These are phyloP conservation scores for Lasioglossum oenotherae DNA, from an alignment of 2,888 invertebrate species.

Conservation along the genomic window DNA sequence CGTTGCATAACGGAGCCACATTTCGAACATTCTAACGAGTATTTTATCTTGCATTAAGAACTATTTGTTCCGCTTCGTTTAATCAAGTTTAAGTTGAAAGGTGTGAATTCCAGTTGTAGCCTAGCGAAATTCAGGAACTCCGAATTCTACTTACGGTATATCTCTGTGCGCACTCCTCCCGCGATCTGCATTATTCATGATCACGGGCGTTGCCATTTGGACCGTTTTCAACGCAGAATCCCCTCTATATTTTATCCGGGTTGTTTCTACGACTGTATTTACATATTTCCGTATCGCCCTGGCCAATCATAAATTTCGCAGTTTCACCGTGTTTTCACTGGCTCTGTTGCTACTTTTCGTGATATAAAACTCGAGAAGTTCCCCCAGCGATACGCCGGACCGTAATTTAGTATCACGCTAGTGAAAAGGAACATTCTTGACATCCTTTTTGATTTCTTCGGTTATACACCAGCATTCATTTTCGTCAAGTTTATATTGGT, in stretches of 20 bases:
- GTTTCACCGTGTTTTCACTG: slow-evolving; percentile 1
- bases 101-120: background rate
- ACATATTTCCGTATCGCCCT: slow-evolving; percentile 55
- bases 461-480: background rate
- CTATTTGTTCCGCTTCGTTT: background rate
- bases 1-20: background rate
- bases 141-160: slow-evolving; percentile 48
- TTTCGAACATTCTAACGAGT: background rate
- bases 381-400: background rate
- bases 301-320: slow-evolving; percentile 41
- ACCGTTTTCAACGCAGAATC: slow-evolving; percentile 59
- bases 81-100: background rate
- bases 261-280: slow-evolving; percentile 55
- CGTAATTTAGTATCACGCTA: background rate
- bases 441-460: background rate
- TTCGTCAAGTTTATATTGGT: background rate
- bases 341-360: slow-evolving; percentile 29
- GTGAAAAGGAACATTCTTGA: background rate
- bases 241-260: slow-evolving; percentile 43
- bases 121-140: slow-evolving; percentile 9
- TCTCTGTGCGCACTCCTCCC: slow-evolving; percentile 36
- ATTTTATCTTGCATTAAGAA: background rate
- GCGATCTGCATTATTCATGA: slow-evolving; percentile 63
- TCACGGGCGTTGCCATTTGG: slow-evolving; percentile 57
- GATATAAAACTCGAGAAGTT: background rate